phyloP scores from a whole-genome alignment of 2,888 invertebrate species.

The Phortica magna region DNA sequence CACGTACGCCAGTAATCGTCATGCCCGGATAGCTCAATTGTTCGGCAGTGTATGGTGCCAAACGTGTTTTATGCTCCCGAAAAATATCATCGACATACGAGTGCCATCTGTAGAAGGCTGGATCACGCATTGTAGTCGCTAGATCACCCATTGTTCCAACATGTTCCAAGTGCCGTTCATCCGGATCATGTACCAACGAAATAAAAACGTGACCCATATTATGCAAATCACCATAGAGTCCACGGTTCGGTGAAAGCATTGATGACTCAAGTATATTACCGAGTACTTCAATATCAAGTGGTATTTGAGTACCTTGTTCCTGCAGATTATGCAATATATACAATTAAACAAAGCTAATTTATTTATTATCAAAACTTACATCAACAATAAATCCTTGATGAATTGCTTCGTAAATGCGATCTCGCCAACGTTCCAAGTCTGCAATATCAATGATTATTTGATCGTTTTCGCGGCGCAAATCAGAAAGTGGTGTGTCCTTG shows the following conservation, averaged over 20 bases:
- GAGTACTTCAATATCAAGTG: slow-evolving; percentile 84
- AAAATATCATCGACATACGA: slow-evolving; percentile 88
- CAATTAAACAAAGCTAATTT: neutral
- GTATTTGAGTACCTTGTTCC: slow-evolving; percentile 80
- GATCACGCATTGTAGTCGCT: slow-evolving; percentile 92
- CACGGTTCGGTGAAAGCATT: slow-evolving; percentile 83
- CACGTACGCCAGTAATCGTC: slow-evolving; percentile 80
- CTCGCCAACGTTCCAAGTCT: slow-evolving; percentile 86
- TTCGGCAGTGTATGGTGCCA: slow-evolving; percentile 81
- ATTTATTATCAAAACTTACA: slow-evolving; percentile 74
- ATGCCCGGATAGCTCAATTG: slow-evolving; percentile 78
- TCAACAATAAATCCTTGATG: slow-evolving; percentile 81
- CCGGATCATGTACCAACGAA: slow-evolving; percentile 88
- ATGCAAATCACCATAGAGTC: slow-evolving; percentile 87
- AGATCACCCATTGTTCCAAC: slow-evolving; percentile 90
- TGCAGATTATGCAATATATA: slow-evolving; percentile 58
- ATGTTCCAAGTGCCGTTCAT: slow-evolving; percentile 83
- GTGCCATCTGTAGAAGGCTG: slow-evolving; percentile 92
- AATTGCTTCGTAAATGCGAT: slow-evolving; percentile 84
- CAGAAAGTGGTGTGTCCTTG: slow-evolving; percentile 79
- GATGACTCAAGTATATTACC: slow-evolving; percentile 89
- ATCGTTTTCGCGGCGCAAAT: slow-evolving; percentile 84
- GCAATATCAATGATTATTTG: slow-evolving; percentile 82
- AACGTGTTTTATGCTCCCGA: slow-evolving; percentile 84
- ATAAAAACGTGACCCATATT: slow-evolving; percentile 87